These are phyloP conservation scores for Microcebus ravelobensis DNA, from an alignment of 2,113 vertebrate species.

Conservation along the genomic window DNA sequence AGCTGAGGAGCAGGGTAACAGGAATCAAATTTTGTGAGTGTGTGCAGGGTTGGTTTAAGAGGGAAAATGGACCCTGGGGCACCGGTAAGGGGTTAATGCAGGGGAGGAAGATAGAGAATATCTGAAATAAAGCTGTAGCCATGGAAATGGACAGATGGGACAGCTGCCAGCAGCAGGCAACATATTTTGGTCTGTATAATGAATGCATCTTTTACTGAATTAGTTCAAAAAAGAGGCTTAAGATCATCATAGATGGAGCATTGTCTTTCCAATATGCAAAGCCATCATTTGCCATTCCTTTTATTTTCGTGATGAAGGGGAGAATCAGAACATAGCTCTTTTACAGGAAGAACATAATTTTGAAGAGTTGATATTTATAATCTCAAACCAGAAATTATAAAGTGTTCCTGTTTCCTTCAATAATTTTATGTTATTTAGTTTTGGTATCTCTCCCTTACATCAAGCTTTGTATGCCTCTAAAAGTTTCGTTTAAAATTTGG, in stretches of 20 bases:
- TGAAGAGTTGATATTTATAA: neutral
- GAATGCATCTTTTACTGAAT: conserved; percentile 3
- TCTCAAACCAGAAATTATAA: conserved; percentile 47
- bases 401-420: neutral
- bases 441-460: neutral
- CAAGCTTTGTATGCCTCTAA: neutral
- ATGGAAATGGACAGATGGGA: neutral
- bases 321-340: conserved; percentile 50
- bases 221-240: neutral
- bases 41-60: neutral
- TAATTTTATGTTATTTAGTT: neutral
- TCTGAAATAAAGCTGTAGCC: neutral
- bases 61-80: neutral
- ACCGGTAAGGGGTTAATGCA: neutral
- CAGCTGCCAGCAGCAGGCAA: neutral
- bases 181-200: neutral
- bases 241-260: neutral
- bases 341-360: conserved; percentile 41
- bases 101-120: neutral
- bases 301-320: conserved; percentile 53
- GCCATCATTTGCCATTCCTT: conserved; percentile 24
- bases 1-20: neutral
- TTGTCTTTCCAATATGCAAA: neutral
- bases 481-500: conserved; percentile 31
- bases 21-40: neutral